These are phyloP conservation scores for Macrophya alboannulata DNA, from an alignment of 2,888 invertebrate species.

Conservation along the genomic window DNA sequence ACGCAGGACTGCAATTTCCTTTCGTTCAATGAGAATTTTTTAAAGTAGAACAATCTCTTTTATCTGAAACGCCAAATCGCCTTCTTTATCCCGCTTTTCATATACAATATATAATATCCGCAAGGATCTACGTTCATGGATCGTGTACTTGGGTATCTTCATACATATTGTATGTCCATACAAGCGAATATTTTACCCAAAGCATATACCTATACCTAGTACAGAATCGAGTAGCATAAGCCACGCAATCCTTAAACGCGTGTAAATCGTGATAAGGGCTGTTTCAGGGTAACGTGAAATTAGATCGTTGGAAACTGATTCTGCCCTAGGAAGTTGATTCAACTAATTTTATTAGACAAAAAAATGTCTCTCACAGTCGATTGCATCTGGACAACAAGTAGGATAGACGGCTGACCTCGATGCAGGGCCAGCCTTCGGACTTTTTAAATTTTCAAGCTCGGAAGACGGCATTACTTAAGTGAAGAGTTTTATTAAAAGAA, in stretches of 20 bases:
- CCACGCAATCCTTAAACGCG: neutral
- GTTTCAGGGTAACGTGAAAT: neutral
- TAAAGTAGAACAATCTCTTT: conserved; percentile 8
- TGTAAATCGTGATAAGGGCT: conserved; percentile 2
- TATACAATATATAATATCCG: neutral
- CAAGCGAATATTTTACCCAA: neutral
- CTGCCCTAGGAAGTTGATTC: neutral
- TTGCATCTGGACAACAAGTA: neutral
- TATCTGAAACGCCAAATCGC: neutral
- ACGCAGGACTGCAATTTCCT: conserved; percentile 13
- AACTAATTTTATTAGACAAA: neutral
- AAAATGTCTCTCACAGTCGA: neutral
- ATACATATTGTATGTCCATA: neutral
- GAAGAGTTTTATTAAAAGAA: too few species aligned
- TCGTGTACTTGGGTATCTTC: neutral
- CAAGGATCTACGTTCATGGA: neutral
- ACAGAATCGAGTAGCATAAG: neutral
- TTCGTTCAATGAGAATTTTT: conserved; percentile 25
- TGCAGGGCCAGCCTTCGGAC: too few species aligned
- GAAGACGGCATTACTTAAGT: too few species aligned
- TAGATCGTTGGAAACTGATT: neutral
- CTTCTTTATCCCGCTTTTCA: neutral
- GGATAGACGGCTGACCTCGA: too few species aligned
- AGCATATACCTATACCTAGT: neutral
- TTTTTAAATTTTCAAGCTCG: too few species aligned